Percentiles rank a stretch among this genome's conserved stretches.
Conservation (phyloP, 2,113 vertebrate genomes). For the Micromys minutus region DNA sequence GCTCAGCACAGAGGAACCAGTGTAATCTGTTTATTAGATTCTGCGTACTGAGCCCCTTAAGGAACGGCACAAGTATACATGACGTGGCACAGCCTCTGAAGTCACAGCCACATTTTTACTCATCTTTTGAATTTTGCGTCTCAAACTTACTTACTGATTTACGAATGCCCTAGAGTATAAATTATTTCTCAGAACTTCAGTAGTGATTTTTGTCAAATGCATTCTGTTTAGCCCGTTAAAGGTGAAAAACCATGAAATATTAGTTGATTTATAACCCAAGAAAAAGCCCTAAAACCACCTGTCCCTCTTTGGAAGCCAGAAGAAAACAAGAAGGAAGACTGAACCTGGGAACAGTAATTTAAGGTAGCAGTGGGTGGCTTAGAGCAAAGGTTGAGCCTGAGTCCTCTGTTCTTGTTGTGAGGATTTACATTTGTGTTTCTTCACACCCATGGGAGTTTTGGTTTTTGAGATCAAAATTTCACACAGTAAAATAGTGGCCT, state of each 20-base stretch:
- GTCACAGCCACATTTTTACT: background rate
- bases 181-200: conserved; percentile 74
- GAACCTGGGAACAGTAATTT: conserved; percentile 16
- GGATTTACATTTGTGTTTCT: conserved; percentile 61
- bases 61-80: background rate
- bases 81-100: background rate
- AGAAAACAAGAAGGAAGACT: conserved; percentile 59
- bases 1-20: background rate
- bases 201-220: conserved; percentile 70
- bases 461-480: conserved; percentile 50
- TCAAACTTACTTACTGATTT: conserved; percentile 63
- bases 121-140: conserved; percentile 40
- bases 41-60: background rate
- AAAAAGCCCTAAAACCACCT: conserved; percentile 76
- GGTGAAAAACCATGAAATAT: conserved; percentile 74
- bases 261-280: conserved; percentile 74
- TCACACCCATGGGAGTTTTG: conserved; percentile 10
- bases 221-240: conserved; percentile 75
- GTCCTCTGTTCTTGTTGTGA: background rate
- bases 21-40: conserved; percentile 27
- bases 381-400: conserved; percentile 35
- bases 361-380: conserved; percentile 30
- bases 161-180: conserved; percentile 78
- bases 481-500: conserved; percentile 21
- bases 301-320: conserved; percentile 68